Percentiles rank a stretch among this genome's conserved stretches.
These are phyloP conservation scores for Trichopria drosophilae DNA, from an alignment of 2,888 invertebrate species.

Conservation along the genomic window DNA sequence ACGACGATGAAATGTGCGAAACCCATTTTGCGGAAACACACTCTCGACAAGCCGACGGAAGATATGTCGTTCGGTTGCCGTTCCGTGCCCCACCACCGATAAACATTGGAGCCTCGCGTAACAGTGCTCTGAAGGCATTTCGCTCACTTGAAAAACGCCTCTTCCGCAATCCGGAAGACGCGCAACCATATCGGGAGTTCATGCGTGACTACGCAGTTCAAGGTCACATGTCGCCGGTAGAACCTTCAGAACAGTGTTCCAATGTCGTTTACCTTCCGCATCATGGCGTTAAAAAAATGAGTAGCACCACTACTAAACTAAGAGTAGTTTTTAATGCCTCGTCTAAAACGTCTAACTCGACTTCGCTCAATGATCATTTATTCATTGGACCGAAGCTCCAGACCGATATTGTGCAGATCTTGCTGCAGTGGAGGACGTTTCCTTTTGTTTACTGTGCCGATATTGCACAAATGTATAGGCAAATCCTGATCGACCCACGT, in stretches of 20 bases:
- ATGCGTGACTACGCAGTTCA: slow-evolving; percentile 21
- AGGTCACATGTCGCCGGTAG: slow-evolving; percentile 10
- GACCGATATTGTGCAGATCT: not conserved
- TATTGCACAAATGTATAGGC: slow-evolving; percentile 3
- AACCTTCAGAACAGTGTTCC: not conserved
- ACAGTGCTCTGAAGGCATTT: not conserved
- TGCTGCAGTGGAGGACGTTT: not conserved
- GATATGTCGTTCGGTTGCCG: too few relatives aligned
- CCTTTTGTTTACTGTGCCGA: not conserved
- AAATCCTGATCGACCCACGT: not conserved
- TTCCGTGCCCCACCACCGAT: too few relatives aligned
- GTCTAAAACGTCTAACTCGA: not conserved
- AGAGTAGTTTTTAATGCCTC: not conserved
- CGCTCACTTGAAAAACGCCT: slow-evolving; percentile 7
- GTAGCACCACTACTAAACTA: too few relatives aligned
- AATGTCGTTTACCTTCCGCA: not conserved
- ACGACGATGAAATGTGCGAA: too few relatives aligned
- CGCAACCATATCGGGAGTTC: slow-evolving; percentile 12
- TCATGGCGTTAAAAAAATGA: too few relatives aligned
- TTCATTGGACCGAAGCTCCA: not conserved
- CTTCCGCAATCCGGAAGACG: slow-evolving; percentile 1
- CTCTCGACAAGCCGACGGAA: too few relatives aligned
- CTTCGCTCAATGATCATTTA: not conserved
- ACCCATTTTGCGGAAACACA: slow-evolving; percentile 12
- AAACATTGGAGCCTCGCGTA: not conserved